Evolutionary conservation across 2,113 vertebrate genomes (phyloP), one percentile per base, ranked within the genome.

Genomic region (Oostethus manadensis): DNA sequence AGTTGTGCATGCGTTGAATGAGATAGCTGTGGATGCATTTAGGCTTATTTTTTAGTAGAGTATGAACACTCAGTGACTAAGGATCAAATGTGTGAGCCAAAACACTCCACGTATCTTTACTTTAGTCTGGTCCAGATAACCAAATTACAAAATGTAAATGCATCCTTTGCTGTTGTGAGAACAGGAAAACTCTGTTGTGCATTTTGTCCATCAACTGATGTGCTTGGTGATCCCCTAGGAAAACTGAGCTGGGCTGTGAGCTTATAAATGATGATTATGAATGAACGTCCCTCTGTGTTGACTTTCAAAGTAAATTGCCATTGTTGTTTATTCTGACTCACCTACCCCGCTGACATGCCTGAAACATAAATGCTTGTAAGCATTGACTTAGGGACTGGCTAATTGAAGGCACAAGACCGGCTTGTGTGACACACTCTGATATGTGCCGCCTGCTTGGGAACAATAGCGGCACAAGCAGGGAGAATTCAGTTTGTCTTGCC

Each of bases 401-500:
- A 64, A 74, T 68, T 66, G 50, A 62, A 43, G 44, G 51, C 65
- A 23, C 49, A 13, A 62, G 73, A 50, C 42, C 29, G 42, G 43
- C 22, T 64, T 64, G 26, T 56, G 33, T 62, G 66, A 62, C 54
- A 46, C 44, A 26, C 38, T 23, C 45, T 23, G 57, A 42, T 57
- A 58, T 38, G 38, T 49, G 55, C 15, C 60, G 58, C 47, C 51
- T 14, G 40, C 22, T 10, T 48, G 43, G 53, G 54, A 60, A 61
- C 60, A 68, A 68, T 54, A 16, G 23, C 22, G 45, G 42, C 58
- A 47, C 44, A 51, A 73, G 67, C 67, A 50, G 68, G 53, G 70
- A 74, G 49, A 74, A 68, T 62, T 74, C 64, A 53, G 56, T 53
- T 69, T 42, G 17, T 81, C 70, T 63, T 71, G 54, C 58, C 73